phyloP scores from a whole-genome alignment of 2,113 vertebrate genomes.

The Nesoenas mayeri region DNA sequence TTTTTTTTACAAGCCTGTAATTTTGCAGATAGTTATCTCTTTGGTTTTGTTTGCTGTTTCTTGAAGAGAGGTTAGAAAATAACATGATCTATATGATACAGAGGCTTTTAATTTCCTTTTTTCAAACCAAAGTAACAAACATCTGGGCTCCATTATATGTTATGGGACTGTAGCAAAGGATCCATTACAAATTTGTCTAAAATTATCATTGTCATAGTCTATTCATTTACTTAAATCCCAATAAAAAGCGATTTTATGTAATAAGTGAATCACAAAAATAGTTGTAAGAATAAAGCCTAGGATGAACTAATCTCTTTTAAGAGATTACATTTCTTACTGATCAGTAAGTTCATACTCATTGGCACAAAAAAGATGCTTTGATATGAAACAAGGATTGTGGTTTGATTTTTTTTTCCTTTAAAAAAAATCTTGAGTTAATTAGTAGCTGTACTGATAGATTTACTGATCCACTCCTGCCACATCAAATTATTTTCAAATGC shows the following conservation, averaged over 20 bases:
- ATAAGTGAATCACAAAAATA: background rate
- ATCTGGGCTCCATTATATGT: background rate
- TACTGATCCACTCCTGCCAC: background rate
- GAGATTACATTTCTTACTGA: background rate
- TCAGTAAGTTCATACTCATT: background rate
- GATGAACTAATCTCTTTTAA: background rate
- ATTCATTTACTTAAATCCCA: background rate
- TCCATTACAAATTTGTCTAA: background rate
- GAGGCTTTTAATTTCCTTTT: background rate
- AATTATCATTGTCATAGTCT: background rate
- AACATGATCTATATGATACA: background rate
- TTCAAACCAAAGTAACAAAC: background rate
- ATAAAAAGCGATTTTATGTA: background rate
- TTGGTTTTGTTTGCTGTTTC: background rate
- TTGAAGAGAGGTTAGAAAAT: background rate
- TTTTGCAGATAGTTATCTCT: background rate
- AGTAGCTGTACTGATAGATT: background rate
- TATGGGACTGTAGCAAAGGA: background rate
- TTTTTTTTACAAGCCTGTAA: background rate
- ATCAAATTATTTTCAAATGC: background rate
- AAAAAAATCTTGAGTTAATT: background rate
- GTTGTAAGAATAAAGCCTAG: background rate
- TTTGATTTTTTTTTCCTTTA: background rate
- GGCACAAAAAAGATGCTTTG: background rate
- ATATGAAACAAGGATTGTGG: background rate